Evolutionary conservation across 2,797 vertebrate species (phyloP), one percentile per base, ranked within the genome.

Genomic region (Anguilla pacifica): DNA sequence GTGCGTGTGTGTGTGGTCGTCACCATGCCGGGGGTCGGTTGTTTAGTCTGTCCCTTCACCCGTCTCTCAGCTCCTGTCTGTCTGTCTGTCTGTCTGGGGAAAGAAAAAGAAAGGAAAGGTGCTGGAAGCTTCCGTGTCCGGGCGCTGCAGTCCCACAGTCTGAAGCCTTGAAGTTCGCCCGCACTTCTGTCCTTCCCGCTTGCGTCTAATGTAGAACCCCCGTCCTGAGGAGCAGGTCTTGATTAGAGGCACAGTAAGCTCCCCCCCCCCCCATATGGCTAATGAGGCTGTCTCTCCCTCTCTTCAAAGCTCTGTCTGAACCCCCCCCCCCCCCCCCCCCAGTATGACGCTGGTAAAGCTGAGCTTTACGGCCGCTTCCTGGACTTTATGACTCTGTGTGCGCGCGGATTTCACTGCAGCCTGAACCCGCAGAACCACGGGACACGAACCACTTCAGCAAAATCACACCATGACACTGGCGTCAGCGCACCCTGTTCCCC

Each of bases 271-370:
- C 39, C 19, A 35, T 35, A 6, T 25, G 72, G 28, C 39, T 49
- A 43, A 81, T 25, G 43, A 81, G 77, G 5, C 77, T 49, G 19
- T 25, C 17, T 49, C 77, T 46, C 4, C 5, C 13, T 49, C 39
- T 46, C n/a, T 81, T 49, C 43, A 46, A 46, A 22, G 77, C 77
- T 46, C 39, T 81, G 77, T 81, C 39, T 46, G 77, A 72, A 72
- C 31, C 70, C 31, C 70, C 70, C 72, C 70, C 70, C 72, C 70
- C 70, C 72, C 70, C 70, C 72, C 70, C 72, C 72, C 72, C 35
- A 3, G 72, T 35, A 46, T 49, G 77, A 81, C 22, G 35, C 74
- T 81, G 77, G 19, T 19, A 25, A 49, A 25, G 77, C n/a, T 46
- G 1, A 49, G 77, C 43, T 81, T 81, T 81, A 81, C 49, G 77